A percentile compares a stretch with the other conserved stretches of the same genome.
These are phyloP conservation scores for Psilanteris sp. DNA, from an alignment of 1,140 invertebrate species.

Conservation along the genomic window DNA sequence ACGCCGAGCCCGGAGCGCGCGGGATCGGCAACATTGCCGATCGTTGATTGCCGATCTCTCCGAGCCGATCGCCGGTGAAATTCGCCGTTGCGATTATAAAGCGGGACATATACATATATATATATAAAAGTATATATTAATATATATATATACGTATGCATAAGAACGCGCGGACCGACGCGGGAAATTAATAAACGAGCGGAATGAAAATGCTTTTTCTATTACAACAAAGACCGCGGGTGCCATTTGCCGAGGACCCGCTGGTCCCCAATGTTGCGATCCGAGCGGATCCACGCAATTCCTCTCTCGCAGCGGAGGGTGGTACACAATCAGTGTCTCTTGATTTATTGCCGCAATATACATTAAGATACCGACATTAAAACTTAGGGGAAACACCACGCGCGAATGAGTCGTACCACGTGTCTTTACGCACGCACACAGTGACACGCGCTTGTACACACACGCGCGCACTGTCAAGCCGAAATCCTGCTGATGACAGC, in stretches of 20 bases:
- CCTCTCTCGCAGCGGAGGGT: slow-evolving; percentile 66
- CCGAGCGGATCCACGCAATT: slow-evolving; percentile 37
- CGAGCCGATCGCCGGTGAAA: too few species aligned
- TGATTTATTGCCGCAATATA: slow-evolving; percentile 80
- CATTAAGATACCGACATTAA: slow-evolving; percentile 80
- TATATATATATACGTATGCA: too few species aligned
- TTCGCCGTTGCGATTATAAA: too few species aligned
- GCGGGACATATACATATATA: too few species aligned
- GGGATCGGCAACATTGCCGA: too few species aligned
- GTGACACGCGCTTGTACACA: slow-evolving; percentile 37
- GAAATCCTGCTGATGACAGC: slow-evolving; percentile 65
- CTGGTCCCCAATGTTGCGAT: slow-evolving; percentile 16
- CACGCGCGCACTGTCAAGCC: not conserved
- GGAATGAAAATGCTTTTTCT: slow-evolving; percentile 29
- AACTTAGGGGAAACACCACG: slow-evolving; percentile 75
- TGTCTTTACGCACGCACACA: slow-evolving; percentile 19
- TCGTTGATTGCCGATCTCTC: too few species aligned
- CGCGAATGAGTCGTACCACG: slow-evolving; percentile 46
- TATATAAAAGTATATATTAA: too few species aligned
- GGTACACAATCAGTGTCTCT: slow-evolving; percentile 77
- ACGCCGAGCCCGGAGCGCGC: too few species aligned
- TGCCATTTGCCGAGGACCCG: slow-evolving; percentile 22
- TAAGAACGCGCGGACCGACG: too few species aligned
- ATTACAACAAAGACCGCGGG: slow-evolving; percentile 34
- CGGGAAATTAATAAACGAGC: slow-evolving; percentile 37